These are phyloP conservation scores for Cercopithecus mona DNA, from an alignment of 2,113 vertebrate species.

Conservation along the genomic window DNA sequence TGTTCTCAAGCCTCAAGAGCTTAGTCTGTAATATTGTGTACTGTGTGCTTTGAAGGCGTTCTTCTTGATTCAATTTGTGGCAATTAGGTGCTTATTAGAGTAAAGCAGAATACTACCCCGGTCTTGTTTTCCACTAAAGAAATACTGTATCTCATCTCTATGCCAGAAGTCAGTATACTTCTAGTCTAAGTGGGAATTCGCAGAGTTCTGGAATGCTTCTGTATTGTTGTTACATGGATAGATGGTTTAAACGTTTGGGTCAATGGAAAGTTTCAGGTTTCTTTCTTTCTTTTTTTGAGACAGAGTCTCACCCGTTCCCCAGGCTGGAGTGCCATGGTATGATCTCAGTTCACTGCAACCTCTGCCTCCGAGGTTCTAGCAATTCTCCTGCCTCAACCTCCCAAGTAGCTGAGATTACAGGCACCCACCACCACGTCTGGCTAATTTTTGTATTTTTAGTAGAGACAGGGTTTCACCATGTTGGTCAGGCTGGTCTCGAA, in stretches of 20 bases:
- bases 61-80: neutral
- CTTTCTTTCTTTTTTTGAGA: too few relatives aligned
- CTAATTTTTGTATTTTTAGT: too few relatives aligned
- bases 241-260: neutral
- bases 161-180: neutral
- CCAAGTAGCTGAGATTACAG: too few relatives aligned
- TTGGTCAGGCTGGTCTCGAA: too few relatives aligned
- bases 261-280: neutral
- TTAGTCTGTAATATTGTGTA: neutral
- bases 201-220: neutral
- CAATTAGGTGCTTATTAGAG: neutral
- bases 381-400: too few relatives aligned
- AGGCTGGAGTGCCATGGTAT: too few relatives aligned
- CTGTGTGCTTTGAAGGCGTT: neutral
- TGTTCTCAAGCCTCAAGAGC: neutral
- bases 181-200: neutral
- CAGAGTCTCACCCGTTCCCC: too few relatives aligned
- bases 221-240: neutral
- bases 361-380: too few relatives aligned
- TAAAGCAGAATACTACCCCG: neutral
- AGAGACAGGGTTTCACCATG: too few relatives aligned
- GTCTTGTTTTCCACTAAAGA: neutral
- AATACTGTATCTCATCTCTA: neutral
- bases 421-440: too few relatives aligned
- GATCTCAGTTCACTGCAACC: too few relatives aligned